phyloP scores from a whole-genome alignment of 2,113 vertebrate genomes.

The Urocolius indicus region DNA sequence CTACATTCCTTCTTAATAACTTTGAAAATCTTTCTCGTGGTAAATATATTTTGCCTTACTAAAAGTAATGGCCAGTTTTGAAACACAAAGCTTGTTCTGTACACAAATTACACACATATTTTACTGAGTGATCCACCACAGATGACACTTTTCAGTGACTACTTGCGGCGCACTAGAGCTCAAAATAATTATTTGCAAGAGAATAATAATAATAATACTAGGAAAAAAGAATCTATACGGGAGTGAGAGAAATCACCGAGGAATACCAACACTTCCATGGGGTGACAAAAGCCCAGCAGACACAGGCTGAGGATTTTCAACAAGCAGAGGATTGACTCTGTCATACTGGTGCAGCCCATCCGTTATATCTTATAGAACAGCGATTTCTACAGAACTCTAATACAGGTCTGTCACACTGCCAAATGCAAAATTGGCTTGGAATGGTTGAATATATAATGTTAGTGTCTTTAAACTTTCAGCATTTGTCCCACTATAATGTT shows the following conservation, averaged over 20 bases:
- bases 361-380: background rate
- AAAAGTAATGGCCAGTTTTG: constrained; percentile 12
- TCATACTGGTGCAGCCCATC: background rate
- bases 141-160: background rate
- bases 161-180: background rate
- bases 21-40: constrained; percentile 65
- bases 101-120: background rate
- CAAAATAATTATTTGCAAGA: background rate
- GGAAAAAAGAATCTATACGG: background rate
- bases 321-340: background rate
- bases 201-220: background rate
- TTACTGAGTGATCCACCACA: background rate
- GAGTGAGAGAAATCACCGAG: background rate
- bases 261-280: background rate
- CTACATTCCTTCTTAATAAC: constrained; percentile 65
- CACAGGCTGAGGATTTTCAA: background rate
- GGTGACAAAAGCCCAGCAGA: background rate
- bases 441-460: background rate
- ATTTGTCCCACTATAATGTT: background rate
- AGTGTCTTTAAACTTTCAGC: background rate
- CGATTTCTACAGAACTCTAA: background rate
- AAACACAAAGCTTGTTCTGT: background rate
- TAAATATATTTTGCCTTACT: constrained; percentile 56
- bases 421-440: background rate
- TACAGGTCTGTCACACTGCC: background rate